Percentiles rank a stretch among this genome's conserved stretches.
Evolutionary conservation across 2,888 invertebrate genomes (phyloP).

Genomic region (Agonopterix heracliana): DNA sequence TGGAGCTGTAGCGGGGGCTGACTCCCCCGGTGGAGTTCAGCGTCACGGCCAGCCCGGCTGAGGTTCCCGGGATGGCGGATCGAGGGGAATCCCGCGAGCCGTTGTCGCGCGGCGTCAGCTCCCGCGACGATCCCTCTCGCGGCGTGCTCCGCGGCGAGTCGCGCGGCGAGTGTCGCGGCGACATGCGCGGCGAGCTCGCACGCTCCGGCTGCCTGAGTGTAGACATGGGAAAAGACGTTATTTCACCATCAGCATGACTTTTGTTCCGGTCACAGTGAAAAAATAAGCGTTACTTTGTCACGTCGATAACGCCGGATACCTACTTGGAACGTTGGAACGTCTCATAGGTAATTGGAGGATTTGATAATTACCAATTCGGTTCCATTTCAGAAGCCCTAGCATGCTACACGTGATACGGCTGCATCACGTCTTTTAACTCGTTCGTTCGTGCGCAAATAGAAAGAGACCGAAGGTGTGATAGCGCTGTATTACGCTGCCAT

Average conservation of each 20-base stretch:
- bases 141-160: slow-evolving; percentile 44
- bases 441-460: too few relatives aligned
- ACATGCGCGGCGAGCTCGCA: slow-evolving; percentile 45
- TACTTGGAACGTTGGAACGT: too few relatives aligned
- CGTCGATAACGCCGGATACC: slow-evolving; percentile 25
- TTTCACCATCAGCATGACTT: too few relatives aligned
- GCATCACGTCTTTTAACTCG: too few relatives aligned
- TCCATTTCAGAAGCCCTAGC: too few relatives aligned
- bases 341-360: too few relatives aligned
- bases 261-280: too few relatives aligned
- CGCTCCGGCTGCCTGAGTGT: slow-evolving; percentile 64
- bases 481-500: too few relatives aligned
- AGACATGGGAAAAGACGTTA: slow-evolving; percentile 21
- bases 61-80: slow-evolving; percentile 73
- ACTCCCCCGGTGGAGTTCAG: slow-evolving; percentile 52
- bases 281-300: too few relatives aligned
- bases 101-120: slow-evolving; percentile 38
- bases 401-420: too few relatives aligned
- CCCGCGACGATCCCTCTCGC: slow-evolving; percentile 29
- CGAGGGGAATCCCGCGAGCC: slow-evolving; percentile 50
- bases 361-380: too few relatives aligned
- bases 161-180: slow-evolving; percentile 61
- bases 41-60: slow-evolving; percentile 79
- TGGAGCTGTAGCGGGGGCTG: slow-evolving; percentile 66
- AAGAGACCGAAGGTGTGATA: too few relatives aligned